A percentile compares a stretch with the other conserved stretches of the same genome.
These are phyloP conservation scores for Scaptomyza tumidula DNA, from an alignment of 2,888 invertebrate genomes.

Conservation along the genomic window DNA sequence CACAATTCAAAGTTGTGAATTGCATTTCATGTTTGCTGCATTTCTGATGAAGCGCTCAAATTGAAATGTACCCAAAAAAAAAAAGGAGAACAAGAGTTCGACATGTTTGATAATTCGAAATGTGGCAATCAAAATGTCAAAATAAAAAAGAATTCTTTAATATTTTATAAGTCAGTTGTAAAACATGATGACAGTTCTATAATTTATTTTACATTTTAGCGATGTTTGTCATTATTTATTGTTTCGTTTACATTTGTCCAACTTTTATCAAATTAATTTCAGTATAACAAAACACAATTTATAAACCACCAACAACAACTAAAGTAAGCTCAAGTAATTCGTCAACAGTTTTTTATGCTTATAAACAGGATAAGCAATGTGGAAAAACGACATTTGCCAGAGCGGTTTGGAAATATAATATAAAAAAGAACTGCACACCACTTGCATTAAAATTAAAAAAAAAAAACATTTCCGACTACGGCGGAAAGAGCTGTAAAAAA, in stretches of 20 bases:
- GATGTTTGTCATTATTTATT: not conserved
- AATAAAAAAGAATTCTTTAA: not conserved
- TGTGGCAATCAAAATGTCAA: conserved; percentile 22
- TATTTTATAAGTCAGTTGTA: not conserved
- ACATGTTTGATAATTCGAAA: conserved; percentile 14
- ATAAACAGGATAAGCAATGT: conserved; percentile 6
- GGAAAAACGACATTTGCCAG: conserved; percentile 8
- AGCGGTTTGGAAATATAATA: not conserved
- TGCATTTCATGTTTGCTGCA: conserved; percentile 60
- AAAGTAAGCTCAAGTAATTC: conserved; percentile 7
- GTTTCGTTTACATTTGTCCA: not conserved
- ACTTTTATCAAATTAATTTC: not conserved
- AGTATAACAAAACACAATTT: not conserved
- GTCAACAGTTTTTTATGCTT: not conserved
- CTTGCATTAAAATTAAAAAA: conserved; percentile 74
- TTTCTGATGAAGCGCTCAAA: conserved; percentile 54
- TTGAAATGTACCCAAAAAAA: conserved; percentile 18
- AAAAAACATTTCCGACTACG: conserved; percentile 68
- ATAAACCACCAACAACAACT: not conserved
- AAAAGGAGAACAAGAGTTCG: conserved; percentile 1
- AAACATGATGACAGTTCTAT: too few relatives aligned
- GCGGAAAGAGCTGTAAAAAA: conserved; percentile 74
- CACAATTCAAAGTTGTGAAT: conserved; percentile 71
- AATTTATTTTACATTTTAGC: not conserved
- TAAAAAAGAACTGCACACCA: conserved; percentile 22